A percentile compares a stretch with the other conserved stretches of the same genome.
Evolutionary conservation across 2,113 vertebrate species (phyloP).

Genomic region (Aptenodytes patagonicus): DNA sequence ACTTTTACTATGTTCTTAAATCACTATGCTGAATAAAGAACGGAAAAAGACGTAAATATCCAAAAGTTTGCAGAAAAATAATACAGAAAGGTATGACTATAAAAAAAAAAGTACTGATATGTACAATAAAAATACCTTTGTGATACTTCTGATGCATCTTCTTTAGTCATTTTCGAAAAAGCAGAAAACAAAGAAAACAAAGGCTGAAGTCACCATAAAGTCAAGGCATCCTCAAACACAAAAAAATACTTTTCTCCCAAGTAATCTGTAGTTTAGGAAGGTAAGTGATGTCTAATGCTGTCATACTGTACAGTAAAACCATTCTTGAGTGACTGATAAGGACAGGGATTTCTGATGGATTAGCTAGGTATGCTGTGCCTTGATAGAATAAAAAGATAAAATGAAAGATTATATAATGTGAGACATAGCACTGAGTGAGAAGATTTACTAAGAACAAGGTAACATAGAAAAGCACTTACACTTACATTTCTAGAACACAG

Average conservation of each 20-base stretch:
- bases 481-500: neutral
- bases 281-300: conserved; percentile 56
- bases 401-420: conserved; percentile 49
- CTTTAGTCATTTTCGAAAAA: neutral
- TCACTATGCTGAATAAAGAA: neutral
- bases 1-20: neutral
- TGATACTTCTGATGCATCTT: neutral
- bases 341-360: conserved; percentile 69
- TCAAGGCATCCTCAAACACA: conserved; percentile 15
- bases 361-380: conserved; percentile 59
- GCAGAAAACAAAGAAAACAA: neutral
- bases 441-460: conserved; percentile 19
- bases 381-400: conserved; percentile 65
- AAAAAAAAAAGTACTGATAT: neutral
- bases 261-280: conserved; percentile 58
- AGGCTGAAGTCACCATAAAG: neutral
- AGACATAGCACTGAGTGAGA: conserved; percentile 9
- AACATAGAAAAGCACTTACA: conserved; percentile 18
- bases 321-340: conserved; percentile 64
- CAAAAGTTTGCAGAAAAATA: neutral
- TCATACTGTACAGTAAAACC: conserved; percentile 41
- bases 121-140: neutral
- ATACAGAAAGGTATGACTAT: neutral
- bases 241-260: neutral
- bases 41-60: neutral